Evolutionary conservation across 1,140 invertebrate species (phyloP).

Genomic region (Sogatella furcifera): DNA sequence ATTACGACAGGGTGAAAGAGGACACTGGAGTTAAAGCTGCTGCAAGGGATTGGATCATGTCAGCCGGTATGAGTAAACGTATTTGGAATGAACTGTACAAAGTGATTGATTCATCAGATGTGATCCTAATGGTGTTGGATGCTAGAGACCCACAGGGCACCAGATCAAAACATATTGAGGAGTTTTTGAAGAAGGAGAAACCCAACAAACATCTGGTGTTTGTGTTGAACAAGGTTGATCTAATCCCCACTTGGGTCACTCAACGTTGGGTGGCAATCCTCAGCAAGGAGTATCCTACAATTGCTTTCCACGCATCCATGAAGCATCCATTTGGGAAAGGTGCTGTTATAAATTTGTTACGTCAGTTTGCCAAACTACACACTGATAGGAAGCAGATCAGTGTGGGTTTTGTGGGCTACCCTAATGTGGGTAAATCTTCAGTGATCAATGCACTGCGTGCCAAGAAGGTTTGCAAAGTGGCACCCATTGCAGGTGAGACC

Average conservation of each 20-base stretch:
- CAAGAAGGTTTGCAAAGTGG: slow-evolving; percentile 96
- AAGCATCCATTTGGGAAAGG: slow-evolving; percentile 98
- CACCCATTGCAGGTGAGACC: slow-evolving; percentile 97
- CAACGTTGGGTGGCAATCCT: slow-evolving; percentile 90
- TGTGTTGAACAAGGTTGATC: slow-evolving; percentile 89
- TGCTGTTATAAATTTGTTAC: slow-evolving; percentile 87
- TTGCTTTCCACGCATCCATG: slow-evolving; percentile 96
- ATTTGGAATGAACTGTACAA: slow-evolving; percentile 99
- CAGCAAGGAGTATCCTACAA: slow-evolving; percentile 89
- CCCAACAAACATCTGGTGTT: slow-evolving; percentile 91
- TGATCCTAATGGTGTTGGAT: slow-evolving; percentile 71
- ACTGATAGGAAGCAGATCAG: slow-evolving; percentile 96
- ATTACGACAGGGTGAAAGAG: slow-evolving; percentile 70
- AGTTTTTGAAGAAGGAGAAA: slow-evolving; percentile 70
- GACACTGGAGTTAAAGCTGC: slow-evolving; percentile 64
- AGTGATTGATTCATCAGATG: slow-evolving; percentile 98
- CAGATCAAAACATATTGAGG: slow-evolving; percentile 80
- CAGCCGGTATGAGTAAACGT: slow-evolving; percentile 87
- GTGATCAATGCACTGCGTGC: slow-evolving; percentile 92
- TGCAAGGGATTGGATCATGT: slow-evolving; percentile 76
- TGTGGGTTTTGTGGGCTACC: slow-evolving; percentile 98
- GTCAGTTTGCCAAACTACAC: slow-evolving; percentile 95
- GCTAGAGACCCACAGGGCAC: slow-evolving; percentile 93
- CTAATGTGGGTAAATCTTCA: slow-evolving; percentile 98
- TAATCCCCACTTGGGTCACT: slow-evolving; percentile 96